Base-by-base conservation (phyloP, 1,140 invertebrate species). In the Zaprionus vittiger region DNA sequence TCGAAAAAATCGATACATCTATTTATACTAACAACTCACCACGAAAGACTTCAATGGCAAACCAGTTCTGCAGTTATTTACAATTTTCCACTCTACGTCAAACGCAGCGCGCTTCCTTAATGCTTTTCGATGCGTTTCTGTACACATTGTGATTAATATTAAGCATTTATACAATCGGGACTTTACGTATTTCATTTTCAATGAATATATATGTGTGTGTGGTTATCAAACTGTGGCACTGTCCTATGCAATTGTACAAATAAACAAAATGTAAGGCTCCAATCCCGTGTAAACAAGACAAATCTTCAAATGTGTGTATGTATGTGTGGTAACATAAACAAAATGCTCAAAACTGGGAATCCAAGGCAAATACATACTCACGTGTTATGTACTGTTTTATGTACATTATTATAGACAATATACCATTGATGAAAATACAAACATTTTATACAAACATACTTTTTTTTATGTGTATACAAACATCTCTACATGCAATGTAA, bases 61-160 rank as follows among this genome's bases (percentile, higher is more conserved):
- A 82, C 81, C 67, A 82, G 80, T 83, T 83, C 66, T 79, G 78
- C 73, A 83, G 80, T 83, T 83, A 82, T 83, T 83, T 83, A 77
- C 68, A 83, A 83, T 69, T 83, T 81, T 66, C 66, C 34, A 77
- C 69, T 80, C 67, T 73, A 60, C 37, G 57, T 56, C 63, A 67
- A 80, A 63, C 67, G 38, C 56, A 61, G n/a, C 76, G 57, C 74
- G 80, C 60, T 56, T 70, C 38, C 66, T 62, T 66, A 63, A 44
- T 75, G 63, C 24, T 22, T 69, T 61, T 61, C 61, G 49, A 81
- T 68, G 49, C 80, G 72, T 67, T 72, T 76, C 31, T 76, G 59
- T 61, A 64, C n/a, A 60, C 54, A 55, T 70, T 63, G 67, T 69
- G 67, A 71, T 34, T 59, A 64, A 60, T 41, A 64, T 38, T 49